Evolutionary conservation across 2,888 invertebrate species (phyloP).

Genomic region (Cataglyphis altisquamis): DNA sequence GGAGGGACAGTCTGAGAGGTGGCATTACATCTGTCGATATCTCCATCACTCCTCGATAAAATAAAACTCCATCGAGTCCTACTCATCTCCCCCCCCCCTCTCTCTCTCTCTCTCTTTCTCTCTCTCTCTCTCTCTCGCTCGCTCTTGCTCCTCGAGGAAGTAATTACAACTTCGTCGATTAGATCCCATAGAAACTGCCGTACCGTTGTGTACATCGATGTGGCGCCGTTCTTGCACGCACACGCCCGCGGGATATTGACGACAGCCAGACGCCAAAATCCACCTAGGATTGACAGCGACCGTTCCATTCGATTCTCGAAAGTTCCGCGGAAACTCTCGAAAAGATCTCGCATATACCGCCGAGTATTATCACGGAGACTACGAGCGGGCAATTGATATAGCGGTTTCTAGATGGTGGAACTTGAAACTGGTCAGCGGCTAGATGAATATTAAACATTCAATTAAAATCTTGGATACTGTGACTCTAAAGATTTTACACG

Average conservation of each 20-base stretch:
- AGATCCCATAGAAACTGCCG: slow-evolving; percentile 76
- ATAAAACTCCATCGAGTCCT: slow-evolving; percentile 73
- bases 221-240: slow-evolving; percentile 60
- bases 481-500: slow-evolving; percentile 18
- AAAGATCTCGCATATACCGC: slow-evolving; percentile 25
- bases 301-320: slow-evolving; percentile 55
- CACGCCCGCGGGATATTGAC: slow-evolving; percentile 57
- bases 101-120: not conserved
- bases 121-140: not conserved
- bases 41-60: slow-evolving; percentile 81
- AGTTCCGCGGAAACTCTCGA: slow-evolving; percentile 60
- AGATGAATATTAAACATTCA: slow-evolving; percentile 29
- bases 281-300: slow-evolving; percentile 64
- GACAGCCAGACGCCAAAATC: slow-evolving; percentile 68
- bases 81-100: not conserved
- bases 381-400: slow-evolving; percentile 17
- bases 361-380: slow-evolving; percentile 25
- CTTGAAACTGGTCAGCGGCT: slow-evolving; percentile 21
- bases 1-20: slow-evolving; percentile 73
- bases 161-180: slow-evolving; percentile 82
- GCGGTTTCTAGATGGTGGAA: slow-evolving; percentile 15
- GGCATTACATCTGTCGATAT: slow-evolving; percentile 82
- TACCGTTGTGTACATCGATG: slow-evolving; percentile 66
- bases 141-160: slow-evolving; percentile 68
- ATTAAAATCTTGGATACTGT: slow-evolving; percentile 30